Evolutionary conservation across 1,140 invertebrate genomes (phyloP), one percentile per base, ranked within the genome.

Genomic region (Helicoverpa armigera): DNA sequence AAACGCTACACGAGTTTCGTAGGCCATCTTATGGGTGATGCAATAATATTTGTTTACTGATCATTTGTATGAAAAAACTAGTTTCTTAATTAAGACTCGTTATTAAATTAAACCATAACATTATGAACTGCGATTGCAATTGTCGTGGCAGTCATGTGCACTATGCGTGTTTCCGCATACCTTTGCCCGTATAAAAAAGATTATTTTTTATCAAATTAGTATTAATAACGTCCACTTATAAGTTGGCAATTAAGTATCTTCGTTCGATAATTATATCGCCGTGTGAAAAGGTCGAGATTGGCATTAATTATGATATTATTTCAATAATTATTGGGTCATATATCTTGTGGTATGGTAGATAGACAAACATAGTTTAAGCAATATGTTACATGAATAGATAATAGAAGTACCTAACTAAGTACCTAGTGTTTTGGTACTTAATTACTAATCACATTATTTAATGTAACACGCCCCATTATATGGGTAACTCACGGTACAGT

Each of bases 241-340:
- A 23, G 50, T 18, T 54, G 35, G 35, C 35, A 70, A 70, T 70
- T 70, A 69, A 67, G 51, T 65, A 53, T 78, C 75, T 43, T 7
- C n/a, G 16, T 56, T 56, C 53, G 63, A 79, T 79, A 79, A 67
- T 67, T 18, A 70, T 70, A 43, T 56, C 53, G 63, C 50, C 76
- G 76, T 79, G 76, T 67, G 53, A 69, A 69, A 58, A 69, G 48
- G 53, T 69, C 65, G 63, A 14, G 67, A 54, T 70, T 70, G 67
- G 67, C 67, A 53, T 70, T 70, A 53, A 70, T 70, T 70, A 70
- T 53, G 63, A 67, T 67, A 67, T 67, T 67, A 67, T 67, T 67
- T 67, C 63, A 67, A 67, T 67, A 16, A 67, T 67, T 67, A 67
- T 67, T 67, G 63, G 63, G 63, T 67, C 43, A 50, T 67, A 48